A percentile compares a stretch with the other conserved stretches of the same genome.
Evolutionary conservation across 2,113 vertebrate genomes (phyloP).

Genomic region (Erythrocercus mccallii): DNA sequence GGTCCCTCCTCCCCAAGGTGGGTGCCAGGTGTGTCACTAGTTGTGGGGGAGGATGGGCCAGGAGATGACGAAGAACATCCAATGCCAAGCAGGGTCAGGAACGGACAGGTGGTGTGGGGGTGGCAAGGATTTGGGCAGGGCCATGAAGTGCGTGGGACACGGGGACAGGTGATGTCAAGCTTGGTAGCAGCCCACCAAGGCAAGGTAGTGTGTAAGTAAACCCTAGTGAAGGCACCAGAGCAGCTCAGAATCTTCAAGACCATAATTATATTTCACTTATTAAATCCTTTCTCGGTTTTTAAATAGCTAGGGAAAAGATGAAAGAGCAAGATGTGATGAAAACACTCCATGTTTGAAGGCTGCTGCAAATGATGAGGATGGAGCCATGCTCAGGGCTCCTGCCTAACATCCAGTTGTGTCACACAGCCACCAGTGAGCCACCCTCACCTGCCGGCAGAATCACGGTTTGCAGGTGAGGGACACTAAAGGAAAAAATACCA

Average conservation of each 20-base stretch:
- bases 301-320: neutral
- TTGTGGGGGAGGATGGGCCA: neutral
- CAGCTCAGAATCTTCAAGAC: neutral
- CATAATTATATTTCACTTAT: neutral
- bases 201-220: neutral
- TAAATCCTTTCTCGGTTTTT: neutral
- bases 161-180: neutral
- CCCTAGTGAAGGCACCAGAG: neutral
- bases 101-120: neutral
- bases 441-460: rapidly evolving
- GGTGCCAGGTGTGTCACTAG: neutral
- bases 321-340: neutral
- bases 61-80: neutral
- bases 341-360: neutral
- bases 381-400: neutral
- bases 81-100: rapidly evolving
- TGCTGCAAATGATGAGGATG: neutral
- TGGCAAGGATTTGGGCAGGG: neutral
- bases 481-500: neutral
- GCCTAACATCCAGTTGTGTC: neutral
- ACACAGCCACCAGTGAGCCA: rapidly evolving
- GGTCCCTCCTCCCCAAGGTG: neutral
- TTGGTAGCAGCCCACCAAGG: neutral
- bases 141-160: neutral
- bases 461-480: neutral